Conservation (phyloP, 2,888 invertebrate genomes). For the Drosophila limbata region DNA sequence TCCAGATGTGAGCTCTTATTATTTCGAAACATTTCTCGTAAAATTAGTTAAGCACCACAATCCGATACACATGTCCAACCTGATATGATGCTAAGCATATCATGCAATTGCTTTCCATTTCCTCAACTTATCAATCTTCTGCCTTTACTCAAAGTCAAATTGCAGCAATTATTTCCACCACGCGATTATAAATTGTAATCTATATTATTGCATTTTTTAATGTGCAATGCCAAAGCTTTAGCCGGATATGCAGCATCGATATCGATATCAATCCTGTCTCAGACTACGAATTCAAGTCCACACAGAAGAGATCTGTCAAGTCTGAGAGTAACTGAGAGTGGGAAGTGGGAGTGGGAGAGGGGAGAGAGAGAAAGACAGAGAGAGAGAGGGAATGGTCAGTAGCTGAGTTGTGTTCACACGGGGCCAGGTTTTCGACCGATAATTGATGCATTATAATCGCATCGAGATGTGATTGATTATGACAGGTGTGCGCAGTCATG, state of each 20-base stretch:
- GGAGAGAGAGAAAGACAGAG: not conserved
- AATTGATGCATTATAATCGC: constrained; percentile 78
- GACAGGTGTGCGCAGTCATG: constrained; percentile 76
- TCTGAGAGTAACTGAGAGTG: not conserved
- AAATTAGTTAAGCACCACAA: not conserved
- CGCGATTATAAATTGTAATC: not conserved
- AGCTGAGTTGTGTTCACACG: constrained; percentile 63
- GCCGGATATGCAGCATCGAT: constrained; percentile 52
- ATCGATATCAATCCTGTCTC: constrained; percentile 45
- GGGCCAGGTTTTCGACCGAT: constrained; percentile 52
- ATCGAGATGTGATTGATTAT: constrained; percentile 73
- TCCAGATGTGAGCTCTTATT: too few relatives aligned
- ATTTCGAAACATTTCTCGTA: too few relatives aligned
- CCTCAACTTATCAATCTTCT: not conserved
- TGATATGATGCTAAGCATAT: not conserved
- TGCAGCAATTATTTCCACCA: not conserved
- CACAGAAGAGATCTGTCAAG: constrained; percentile 18
- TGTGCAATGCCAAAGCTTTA: constrained; percentile 29
- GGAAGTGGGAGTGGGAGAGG: not conserved
- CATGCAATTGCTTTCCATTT: not conserved
- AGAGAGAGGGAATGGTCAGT: constrained; percentile 25
- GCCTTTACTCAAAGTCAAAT: not conserved
- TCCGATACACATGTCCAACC: not conserved
- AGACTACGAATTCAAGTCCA: constrained; percentile 16
- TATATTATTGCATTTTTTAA: constrained; percentile 5